These are phyloP conservation scores for Cladorhizidae sp. DNA, from an alignment of 37 sponge, comb jelly and placozoan genomes.

Conservation along the genomic window DNA sequence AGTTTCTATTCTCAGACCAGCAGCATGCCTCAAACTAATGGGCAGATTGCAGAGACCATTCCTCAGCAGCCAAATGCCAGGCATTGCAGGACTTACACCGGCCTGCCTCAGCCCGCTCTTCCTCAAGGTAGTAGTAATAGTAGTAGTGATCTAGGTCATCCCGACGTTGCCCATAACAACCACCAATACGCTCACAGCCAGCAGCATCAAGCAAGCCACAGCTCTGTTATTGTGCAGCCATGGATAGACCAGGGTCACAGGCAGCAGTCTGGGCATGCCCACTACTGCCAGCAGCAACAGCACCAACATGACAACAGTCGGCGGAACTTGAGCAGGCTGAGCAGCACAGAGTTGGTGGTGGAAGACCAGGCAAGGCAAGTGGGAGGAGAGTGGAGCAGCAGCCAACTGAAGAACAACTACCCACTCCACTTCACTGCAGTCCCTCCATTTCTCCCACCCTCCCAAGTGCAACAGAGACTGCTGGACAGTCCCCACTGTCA, in stretches of 20 bases:
- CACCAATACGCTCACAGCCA: background rate
- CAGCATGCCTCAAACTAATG: no score
- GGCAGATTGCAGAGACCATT: no score
- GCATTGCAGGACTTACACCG: no score
- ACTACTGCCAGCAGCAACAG: background rate
- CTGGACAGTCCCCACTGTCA: background rate
- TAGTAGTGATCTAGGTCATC: background rate
- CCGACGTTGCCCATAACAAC: background rate
- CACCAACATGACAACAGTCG: background rate
- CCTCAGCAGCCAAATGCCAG: no score
- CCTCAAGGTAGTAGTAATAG: no score
- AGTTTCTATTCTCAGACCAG: no score
- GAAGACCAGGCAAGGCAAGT: background rate
- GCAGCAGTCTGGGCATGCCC: background rate
- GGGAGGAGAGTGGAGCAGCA: background rate
- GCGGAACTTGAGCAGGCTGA: background rate
- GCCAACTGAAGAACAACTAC: no score
- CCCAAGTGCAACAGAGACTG: no score
- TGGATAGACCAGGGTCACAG: conserved; percentile 7
- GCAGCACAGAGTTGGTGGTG: background rate
- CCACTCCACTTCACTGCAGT: no score
- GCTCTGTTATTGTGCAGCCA: conserved; percentile 15
- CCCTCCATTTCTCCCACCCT: no score
- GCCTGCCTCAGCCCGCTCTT: no score
- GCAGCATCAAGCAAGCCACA: background rate